Percentiles rank a stretch among this genome's conserved stretches.
These are phyloP conservation scores for Megamerina dolium DNA, from an alignment of 2,888 invertebrate species.

Conservation along the genomic window DNA sequence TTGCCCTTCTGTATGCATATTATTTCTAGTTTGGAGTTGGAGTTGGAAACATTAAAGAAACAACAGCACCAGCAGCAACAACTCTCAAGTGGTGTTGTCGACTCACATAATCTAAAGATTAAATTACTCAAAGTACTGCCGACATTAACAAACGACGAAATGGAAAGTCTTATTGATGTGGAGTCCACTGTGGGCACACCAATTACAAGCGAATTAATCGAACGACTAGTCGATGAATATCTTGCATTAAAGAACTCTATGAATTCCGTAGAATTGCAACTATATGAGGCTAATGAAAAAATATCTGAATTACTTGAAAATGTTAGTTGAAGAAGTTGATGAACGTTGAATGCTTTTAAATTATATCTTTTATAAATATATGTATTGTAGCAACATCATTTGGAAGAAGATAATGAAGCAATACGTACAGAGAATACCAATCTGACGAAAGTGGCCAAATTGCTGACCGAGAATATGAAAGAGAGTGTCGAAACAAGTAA, in stretches of 20 bases:
- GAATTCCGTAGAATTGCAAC: conserved; percentile 43
- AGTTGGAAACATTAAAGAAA: conserved; percentile 34
- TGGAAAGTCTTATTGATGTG: conserved; percentile 44
- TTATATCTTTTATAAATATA: not conserved
- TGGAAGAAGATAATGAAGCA: conserved; percentile 46
- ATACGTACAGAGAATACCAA: conserved; percentile 45
- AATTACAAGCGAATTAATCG: conserved; percentile 39
- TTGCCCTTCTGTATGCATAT: no score
- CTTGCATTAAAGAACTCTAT: conserved; percentile 38
- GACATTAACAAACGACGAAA: conserved; percentile 33
- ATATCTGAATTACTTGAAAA: conserved; percentile 47
- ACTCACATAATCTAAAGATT: conserved; percentile 37
- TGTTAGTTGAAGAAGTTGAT: conserved; percentile 29
- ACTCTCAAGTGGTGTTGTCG: no score
- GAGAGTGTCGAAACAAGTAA: conserved; percentile 49
- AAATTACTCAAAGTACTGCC: conserved; percentile 45
- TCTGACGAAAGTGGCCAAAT: conserved; percentile 45
- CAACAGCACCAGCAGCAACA: no score
- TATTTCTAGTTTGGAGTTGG: conserved; percentile 26
- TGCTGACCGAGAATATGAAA: conserved; percentile 48
- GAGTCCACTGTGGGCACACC: conserved; percentile 29
- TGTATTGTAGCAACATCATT: conserved; percentile 41
- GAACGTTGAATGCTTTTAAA: not conserved
- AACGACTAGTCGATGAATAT: conserved; percentile 44
- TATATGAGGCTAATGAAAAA: conserved; percentile 49